A percentile compares a stretch with the other conserved stretches of the same genome.
phyloP scores from a whole-genome alignment of 2,113 vertebrate species.

The Nestor notabilis region DNA sequence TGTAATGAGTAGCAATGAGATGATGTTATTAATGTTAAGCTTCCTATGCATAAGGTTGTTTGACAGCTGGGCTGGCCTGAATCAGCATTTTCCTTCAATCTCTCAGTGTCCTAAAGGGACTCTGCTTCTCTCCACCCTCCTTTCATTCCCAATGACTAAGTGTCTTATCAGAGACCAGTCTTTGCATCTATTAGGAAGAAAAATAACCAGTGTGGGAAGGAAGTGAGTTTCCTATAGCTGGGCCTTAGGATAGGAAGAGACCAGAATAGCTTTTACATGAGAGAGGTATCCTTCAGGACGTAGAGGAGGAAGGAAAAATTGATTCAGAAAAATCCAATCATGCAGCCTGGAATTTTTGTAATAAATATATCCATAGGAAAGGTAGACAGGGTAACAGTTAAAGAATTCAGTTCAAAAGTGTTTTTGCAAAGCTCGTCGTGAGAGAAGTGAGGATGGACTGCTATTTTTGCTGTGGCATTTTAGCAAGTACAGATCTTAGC shows the following conservation, averaged over 20 bases:
- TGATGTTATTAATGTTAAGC: background rate
- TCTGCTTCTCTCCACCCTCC: background rate
- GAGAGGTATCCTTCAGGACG: background rate
- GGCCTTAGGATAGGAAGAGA: background rate
- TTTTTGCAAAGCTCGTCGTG: background rate
- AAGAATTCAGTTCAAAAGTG: background rate
- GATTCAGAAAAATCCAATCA: background rate
- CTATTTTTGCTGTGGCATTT: conserved; percentile 45
- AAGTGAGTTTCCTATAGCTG: background rate
- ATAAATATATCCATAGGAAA: conserved; percentile 1
- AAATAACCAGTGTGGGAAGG: background rate
- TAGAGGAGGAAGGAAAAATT: background rate
- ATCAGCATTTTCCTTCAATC: background rate
- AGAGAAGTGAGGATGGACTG: background rate
- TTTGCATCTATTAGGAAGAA: conserved; percentile 9
- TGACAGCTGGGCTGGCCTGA: background rate
- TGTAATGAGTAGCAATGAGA: background rate
- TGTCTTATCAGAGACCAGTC: background rate
- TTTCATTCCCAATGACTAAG: background rate
- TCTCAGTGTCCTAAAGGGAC: background rate
- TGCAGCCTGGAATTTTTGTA: background rate
- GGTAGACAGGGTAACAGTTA: background rate
- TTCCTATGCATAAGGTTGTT: background rate
- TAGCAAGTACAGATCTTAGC: conserved; percentile 20
- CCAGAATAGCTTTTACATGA: background rate